Evolutionary conservation across 1,140 invertebrate genomes (phyloP), one percentile per base, ranked within the genome.

Genomic region (Lysiphlebus fabarum): DNA sequence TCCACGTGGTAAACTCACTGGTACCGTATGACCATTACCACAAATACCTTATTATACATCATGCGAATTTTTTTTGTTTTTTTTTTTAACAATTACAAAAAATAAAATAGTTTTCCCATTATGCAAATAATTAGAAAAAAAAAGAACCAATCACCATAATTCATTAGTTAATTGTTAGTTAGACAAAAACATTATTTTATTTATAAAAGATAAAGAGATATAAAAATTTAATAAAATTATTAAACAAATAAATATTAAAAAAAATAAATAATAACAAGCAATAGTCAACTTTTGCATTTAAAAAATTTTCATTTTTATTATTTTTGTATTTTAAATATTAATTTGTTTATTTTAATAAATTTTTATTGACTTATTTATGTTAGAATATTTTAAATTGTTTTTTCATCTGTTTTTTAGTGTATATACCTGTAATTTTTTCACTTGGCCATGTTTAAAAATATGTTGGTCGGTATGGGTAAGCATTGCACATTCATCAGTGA

Each of bases 401-500:
- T 49, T 44, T 38, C 9, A 37, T 38, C 26, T 7, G 7, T 11
- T 38, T 37, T 12, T 47, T 4, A 38, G 42, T 14, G 38, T 43
- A 38, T 64, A 48, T 77, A 77, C 74, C 72, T 67, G 65, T 67
- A 48, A 62, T 65, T 64, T 75, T 78, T 47, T 78, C 55, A 65
- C 65, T 51, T 73, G 69, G 26, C 62, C 61, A 54, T 80, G 75
- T 63, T 81, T 81, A 56, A 81, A 73, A 61, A 81, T 74, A 37
- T 81, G n/a, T n/a, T n/a, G 17, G 63, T 85, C 83, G 33, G 84
- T 82, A 68, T 90, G 87, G 56, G 94, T 82, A 26, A 95, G 82
- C 71, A 91, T 88, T 58, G 90, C 90, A 72, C 89, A 90, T 78
- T 94, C 91, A 78, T 93, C 91, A 42, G 91, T 88, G 17, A 90